Evolutionary conservation across 2,113 vertebrate genomes (phyloP).

Genomic region (Neomonachus schauinslandi): DNA sequence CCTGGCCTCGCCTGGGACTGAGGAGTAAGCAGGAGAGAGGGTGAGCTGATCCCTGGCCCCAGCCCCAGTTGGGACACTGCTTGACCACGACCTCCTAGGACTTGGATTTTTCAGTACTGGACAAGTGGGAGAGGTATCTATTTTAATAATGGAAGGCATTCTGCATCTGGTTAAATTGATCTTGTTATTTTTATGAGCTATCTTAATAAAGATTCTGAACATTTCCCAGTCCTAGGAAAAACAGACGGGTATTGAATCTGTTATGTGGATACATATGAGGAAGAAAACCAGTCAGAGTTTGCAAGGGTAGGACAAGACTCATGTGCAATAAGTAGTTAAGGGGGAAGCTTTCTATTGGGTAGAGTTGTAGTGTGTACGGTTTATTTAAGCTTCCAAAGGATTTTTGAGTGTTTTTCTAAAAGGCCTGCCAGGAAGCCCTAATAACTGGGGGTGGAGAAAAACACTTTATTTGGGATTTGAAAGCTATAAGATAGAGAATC

Average conservation of each 20-base stretch:
- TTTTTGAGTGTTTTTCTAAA: conserved; percentile 28
- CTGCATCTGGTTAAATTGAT: conserved; percentile 5
- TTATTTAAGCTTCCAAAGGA: not conserved
- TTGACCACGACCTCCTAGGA: not conserved
- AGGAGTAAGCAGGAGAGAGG: not conserved
- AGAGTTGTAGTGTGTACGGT: not conserved
- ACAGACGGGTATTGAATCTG: not conserved
- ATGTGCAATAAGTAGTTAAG: not conserved
- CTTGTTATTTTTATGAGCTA: conserved; percentile 18
- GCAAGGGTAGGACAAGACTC: not conserved
- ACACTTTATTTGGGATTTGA: not conserved
- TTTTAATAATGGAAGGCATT: conserved; percentile 27
- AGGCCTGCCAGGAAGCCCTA: not conserved
- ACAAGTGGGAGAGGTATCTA: not conserved
- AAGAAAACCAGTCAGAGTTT: not conserved
- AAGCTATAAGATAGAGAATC: not conserved
- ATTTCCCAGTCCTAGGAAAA: conserved; percentile 9
- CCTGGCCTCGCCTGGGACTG: not conserved
- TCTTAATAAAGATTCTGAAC: not conserved
- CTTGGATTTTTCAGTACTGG: not conserved
- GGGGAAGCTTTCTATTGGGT: not conserved
- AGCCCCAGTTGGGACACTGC: not conserved
- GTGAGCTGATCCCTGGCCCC: not conserved
- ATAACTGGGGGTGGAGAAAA: not conserved
- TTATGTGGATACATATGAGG: not conserved